These are phyloP conservation scores for Drosophila picticornis DNA, from an alignment of 2,888 invertebrate species.

Conservation along the genomic window DNA sequence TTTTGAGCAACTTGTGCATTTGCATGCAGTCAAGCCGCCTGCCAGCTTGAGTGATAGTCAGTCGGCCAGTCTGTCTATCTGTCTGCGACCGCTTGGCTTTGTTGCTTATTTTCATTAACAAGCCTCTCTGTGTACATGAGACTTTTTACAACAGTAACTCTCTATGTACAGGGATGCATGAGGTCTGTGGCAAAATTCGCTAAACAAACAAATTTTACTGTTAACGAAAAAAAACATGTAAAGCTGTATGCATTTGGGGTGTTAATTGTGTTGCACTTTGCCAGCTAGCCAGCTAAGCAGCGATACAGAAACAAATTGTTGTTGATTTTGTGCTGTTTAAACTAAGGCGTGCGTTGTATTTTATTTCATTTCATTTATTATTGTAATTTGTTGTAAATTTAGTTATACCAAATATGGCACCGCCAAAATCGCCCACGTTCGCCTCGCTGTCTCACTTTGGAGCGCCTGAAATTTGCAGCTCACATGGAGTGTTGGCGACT, in stretches of 20 bases:
- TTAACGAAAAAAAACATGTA: conserved; percentile 55
- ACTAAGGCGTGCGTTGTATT: conserved; percentile 63
- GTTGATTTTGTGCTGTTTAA: conserved; percentile 40
- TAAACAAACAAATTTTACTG: conserved; percentile 81
- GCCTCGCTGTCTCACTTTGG: conserved; percentile 23
- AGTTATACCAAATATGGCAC: conserved; percentile 75
- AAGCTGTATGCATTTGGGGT: conserved; percentile 68
- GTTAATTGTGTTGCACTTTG: conserved; percentile 80
- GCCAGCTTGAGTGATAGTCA: conserved; percentile 36
- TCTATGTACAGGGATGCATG: conserved; percentile 43
- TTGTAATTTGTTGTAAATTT: conserved; percentile 76
- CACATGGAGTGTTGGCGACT: conserved; percentile 6
- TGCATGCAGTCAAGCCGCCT: conserved; percentile 56
- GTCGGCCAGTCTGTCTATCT: conserved; percentile 22
- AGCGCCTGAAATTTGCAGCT: conserved; percentile 59
- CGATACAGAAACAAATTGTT: conserved; percentile 38
- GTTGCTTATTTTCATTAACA: conserved; percentile 81
- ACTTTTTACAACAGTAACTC: conserved; percentile 71
- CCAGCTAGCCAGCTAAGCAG: conserved; percentile 30
- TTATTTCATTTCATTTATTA: conserved; percentile 69
- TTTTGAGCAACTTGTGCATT: conserved; percentile 46
- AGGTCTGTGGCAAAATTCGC: conserved; percentile 60
- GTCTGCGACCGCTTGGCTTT: conserved; percentile 71
- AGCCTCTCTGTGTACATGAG: conserved; percentile 63
- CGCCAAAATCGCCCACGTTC: conserved; percentile 68